Evolutionary conservation across 2,797 vertebrate species (phyloP), one percentile per base, ranked within the genome.

Genomic region (Protonibea diacanthus): DNA sequence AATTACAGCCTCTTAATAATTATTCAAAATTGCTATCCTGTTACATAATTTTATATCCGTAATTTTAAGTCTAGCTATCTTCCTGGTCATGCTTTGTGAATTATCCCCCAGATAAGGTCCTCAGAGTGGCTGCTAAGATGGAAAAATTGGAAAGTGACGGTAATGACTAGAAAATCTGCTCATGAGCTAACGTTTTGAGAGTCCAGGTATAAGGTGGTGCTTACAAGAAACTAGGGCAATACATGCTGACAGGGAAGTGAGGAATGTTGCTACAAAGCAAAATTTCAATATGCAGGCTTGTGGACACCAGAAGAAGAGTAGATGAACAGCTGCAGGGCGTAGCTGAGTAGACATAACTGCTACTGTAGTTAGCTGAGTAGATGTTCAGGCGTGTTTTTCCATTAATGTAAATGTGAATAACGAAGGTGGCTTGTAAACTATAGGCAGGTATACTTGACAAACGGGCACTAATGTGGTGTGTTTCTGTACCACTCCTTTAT

Each of bases 211-310:
- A 59, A 59, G 56, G 49, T 45, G 42, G 21, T 55, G 59, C 49
- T 70, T 51, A 62, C 13, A 56, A 73, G 65, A 90, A 90, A 89
- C 55, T 82, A 75, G 88, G 80, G 51, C 83, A 88, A 76, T 62
- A 47, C 63, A 73, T 72, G 85, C 77, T 81, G 82, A 89, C 82
- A 73, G 57, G 64, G 71, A 69, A 59, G 68, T 49, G 65, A 76
- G 68, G 40, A 77, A 75, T 76, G 60, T 81, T 81, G 65, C 79
- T 64, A 74, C 74, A 79, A 77, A 87, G 78, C 86, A 70, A 27
- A 71, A 75, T 80, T 89, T 76, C 33, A 84, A 86, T 58, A 80
- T 57, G 67, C 62, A 66, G 52, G 60, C 56, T 29, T 45, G 11
- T 70, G 82, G 76, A 83, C 64, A 74, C 27, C 38, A 64, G 79